Evolutionary conservation across 2,797 vertebrate genomes (phyloP).

Genomic region (Sebastes reedi): DNA sequence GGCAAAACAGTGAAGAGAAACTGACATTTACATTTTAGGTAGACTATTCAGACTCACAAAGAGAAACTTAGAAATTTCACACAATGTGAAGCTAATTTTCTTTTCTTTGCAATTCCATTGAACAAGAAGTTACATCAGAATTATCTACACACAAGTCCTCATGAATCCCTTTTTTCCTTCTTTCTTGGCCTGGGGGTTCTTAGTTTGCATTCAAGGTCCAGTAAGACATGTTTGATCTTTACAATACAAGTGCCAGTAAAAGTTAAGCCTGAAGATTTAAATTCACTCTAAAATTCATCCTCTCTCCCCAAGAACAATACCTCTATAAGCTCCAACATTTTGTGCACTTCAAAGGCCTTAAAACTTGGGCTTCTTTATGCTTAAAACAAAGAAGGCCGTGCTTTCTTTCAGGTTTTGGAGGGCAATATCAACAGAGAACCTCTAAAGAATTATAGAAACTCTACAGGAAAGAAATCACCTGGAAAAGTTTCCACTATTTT

Average conservation of each 20-base stretch:
- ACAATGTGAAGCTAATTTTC: constrained; percentile 41
- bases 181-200: constrained; percentile 52
- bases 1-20: constrained; percentile 10
- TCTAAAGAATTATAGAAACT: constrained; percentile 62
- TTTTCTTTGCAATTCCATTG: constrained; percentile 32
- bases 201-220: constrained; percentile 77
- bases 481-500: constrained; percentile 61
- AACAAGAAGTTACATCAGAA: constrained; percentile 58
- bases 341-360: constrained; percentile 82
- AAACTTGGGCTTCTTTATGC: constrained; percentile 67
- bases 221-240: constrained; percentile 77
- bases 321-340: constrained; percentile 78
- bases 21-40: constrained; percentile 27
- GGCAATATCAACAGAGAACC: constrained; percentile 70
- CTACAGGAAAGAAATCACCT: constrained; percentile 42
- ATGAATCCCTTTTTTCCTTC: constrained; percentile 36
- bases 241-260: constrained; percentile 73
- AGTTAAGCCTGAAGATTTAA: constrained; percentile 78
- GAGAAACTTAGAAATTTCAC: not conserved
- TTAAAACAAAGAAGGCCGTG: constrained; percentile 74
- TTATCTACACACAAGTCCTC: constrained; percentile 55
- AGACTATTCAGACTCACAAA: not conserved
- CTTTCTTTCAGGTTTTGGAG: constrained; percentile 72
- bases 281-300: constrained; percentile 80
- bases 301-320: constrained; percentile 72